These are phyloP conservation scores for Halcyon chelicuti DNA, from an alignment of 2,797 vertebrate genomes.

Conservation along the genomic window DNA sequence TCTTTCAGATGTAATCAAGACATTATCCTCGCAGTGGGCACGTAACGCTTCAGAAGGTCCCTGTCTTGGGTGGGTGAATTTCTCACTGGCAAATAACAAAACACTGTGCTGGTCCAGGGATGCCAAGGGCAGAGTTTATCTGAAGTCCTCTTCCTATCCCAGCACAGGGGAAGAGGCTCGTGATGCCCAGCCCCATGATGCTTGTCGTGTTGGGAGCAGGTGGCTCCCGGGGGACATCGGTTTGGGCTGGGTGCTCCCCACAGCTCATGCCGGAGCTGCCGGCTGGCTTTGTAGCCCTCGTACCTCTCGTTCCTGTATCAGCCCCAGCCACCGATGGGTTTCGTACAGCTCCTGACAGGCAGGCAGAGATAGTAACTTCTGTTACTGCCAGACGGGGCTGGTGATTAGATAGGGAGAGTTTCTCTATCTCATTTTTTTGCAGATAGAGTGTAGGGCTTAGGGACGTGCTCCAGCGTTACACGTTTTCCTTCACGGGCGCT, in stretches of 20 bases:
- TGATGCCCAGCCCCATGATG: background rate
- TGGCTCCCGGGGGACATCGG: background rate
- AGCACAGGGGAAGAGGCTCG: accelerated
- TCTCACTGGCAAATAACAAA: background rate
- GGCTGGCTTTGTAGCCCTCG: background rate
- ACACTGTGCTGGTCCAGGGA: accelerated
- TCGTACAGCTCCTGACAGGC: slow-evolving; percentile 22
- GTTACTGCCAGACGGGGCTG: slow-evolving; percentile 23
- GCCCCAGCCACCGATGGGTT: background rate
- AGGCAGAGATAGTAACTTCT: slow-evolving; percentile 59
- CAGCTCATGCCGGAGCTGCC: accelerated
- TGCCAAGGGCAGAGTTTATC: background rate
- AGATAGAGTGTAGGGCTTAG: slow-evolving; percentile 36
- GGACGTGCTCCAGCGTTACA: background rate
- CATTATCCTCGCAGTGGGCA: accelerated
- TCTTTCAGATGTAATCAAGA: background rate
- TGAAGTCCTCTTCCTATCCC: background rate
- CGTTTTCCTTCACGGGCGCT: slow-evolving; percentile 3
- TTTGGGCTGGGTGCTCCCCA: background rate
- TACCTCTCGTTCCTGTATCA: background rate
- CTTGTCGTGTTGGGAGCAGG: no score
- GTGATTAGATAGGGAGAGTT: slow-evolving; percentile 50
- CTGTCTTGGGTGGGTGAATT: background rate
- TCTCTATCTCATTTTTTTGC: background rate
- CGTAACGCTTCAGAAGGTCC: background rate